Percentiles rank a stretch among this genome's conserved stretches.
These are phyloP conservation scores for Leucoma salicis DNA, from an alignment of 2,888 invertebrate species.

Conservation along the genomic window DNA sequence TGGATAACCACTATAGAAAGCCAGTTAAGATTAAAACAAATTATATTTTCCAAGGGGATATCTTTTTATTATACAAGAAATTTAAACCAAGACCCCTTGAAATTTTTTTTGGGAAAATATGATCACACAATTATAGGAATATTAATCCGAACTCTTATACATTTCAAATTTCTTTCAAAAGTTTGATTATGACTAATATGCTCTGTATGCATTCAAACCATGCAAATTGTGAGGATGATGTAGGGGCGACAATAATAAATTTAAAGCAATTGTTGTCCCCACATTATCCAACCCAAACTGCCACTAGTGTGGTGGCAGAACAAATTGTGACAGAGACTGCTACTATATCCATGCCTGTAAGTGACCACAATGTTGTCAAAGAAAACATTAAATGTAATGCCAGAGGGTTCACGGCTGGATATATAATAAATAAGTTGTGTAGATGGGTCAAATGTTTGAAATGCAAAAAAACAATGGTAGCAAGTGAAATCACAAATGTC, in stretches of 20 bases:
- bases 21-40: background rate
- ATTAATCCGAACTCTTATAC: constrained; percentile 5
- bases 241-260: background rate
- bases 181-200: constrained; percentile 5
- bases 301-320: too few species aligned
- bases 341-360: too few species aligned
- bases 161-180: constrained; percentile 6
- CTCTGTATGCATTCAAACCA: constrained; percentile 3
- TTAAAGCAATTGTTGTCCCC: too few species aligned
- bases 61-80: constrained; percentile 8
- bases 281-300: too few species aligned
- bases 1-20: background rate
- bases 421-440: too few species aligned
- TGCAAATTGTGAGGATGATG: constrained; percentile 1
- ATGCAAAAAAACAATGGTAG: too few species aligned
- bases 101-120: constrained; percentile 12
- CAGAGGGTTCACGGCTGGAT: too few species aligned
- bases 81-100: constrained; percentile 10
- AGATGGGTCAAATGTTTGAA: too few species aligned
- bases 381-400: too few species aligned
- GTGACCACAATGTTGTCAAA: too few species aligned
- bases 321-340: too few species aligned
- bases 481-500: too few species aligned
- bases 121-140: constrained; percentile 6
- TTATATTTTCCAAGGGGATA: background rate